phyloP scores from a whole-genome alignment of 2,888 invertebrate genomes.

The Drosophila tripunctata region DNA sequence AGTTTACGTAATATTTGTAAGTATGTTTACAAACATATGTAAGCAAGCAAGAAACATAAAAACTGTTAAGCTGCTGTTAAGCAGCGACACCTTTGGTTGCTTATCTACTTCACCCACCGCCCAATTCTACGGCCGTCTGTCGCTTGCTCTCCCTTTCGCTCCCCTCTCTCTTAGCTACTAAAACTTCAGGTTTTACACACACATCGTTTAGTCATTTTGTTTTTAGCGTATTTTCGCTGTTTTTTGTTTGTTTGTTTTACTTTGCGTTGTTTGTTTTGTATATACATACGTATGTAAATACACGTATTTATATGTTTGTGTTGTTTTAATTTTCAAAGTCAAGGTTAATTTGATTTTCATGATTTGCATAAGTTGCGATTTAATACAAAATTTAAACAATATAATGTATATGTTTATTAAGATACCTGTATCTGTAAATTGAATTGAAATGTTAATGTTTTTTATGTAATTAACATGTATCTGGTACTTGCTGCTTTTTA shows the following conservation, averaged over 20 bases:
- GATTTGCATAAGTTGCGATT: conserved; percentile 38
- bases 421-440: conserved; percentile 25
- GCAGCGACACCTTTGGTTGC: conserved; percentile 11
- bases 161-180: background rate
- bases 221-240: conserved; percentile 30
- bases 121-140: background rate
- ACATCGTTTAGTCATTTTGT: conserved; percentile 38
- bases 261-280: conserved; percentile 37
- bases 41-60: conserved; percentile 57
- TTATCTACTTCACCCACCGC: background rate
- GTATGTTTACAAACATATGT: conserved; percentile 41
- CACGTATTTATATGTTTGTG: conserved; percentile 14
- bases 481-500: conserved; percentile 76
- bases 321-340: conserved; percentile 73
- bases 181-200: conserved; percentile 54
- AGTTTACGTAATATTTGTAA: conserved; percentile 31
- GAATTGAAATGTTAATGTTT: conserved; percentile 25
- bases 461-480: conserved; percentile 17
- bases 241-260: conserved; percentile 53
- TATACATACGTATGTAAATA: background rate
- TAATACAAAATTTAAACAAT: conserved; percentile 26
- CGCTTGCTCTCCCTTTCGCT: background rate
- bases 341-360: conserved; percentile 58
- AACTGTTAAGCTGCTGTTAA: conserved; percentile 36
- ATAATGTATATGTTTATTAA: conserved; percentile 1